Evolutionary conservation across 2,888 invertebrate genomes (phyloP).

Genomic region (Meghimatium bilineatum): DNA sequence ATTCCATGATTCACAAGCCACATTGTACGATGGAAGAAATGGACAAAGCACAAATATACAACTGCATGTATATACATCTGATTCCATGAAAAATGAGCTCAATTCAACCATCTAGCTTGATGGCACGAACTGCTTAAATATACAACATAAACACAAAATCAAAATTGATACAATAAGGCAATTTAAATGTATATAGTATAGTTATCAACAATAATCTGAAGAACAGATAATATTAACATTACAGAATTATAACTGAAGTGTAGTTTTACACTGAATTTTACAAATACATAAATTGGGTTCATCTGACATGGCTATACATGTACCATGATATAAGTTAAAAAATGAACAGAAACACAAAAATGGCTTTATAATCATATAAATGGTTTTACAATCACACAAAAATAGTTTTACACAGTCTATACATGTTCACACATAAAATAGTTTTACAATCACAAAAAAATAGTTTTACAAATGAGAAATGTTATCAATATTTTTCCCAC

Average conservation of each 20-base stretch:
- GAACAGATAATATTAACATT: background rate
- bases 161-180: constrained; percentile 16
- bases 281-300: background rate
- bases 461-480: too few species aligned
- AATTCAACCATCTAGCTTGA: background rate
- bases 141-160: background rate
- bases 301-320: too few species aligned
- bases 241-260: background rate
- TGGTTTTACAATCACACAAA: too few species aligned
- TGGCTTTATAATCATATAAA: too few species aligned
- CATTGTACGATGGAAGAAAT: background rate
- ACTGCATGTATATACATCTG: background rate
- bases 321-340: too few species aligned
- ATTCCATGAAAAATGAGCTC: background rate
- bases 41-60: constrained; percentile 24
- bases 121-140: background rate
- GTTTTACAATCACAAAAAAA: too few species aligned
- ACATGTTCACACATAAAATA: too few species aligned
- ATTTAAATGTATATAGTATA: background rate
- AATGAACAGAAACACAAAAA: too few species aligned
- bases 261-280: background rate
- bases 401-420: too few species aligned
- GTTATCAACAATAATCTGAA: background rate
- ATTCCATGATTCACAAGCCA: background rate
- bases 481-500: too few species aligned